Conservation (phyloP, 2,113 vertebrate species). For the Semnornis frantzii region DNA sequence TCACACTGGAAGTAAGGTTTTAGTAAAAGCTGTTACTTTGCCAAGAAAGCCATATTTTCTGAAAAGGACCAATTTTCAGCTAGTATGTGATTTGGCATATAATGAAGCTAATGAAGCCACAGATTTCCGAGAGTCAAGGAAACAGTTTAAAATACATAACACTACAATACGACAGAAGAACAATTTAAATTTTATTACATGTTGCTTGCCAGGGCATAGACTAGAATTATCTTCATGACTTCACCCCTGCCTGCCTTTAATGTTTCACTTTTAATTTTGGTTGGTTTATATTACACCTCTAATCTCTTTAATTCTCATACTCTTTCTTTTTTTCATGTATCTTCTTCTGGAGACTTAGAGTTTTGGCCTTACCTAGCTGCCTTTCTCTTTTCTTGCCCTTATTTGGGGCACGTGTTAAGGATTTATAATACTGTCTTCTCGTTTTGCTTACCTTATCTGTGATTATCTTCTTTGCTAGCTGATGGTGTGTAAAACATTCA, state of each 20-base stretch:
- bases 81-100: background rate
- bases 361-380: background rate
- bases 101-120: background rate
- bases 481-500: background rate
- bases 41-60: background rate
- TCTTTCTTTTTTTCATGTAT: fast-evolving
- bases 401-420: background rate
- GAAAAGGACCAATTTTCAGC: background rate
- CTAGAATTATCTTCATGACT: background rate
- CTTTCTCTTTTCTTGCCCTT: background rate
- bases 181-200: background rate
- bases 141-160: background rate
- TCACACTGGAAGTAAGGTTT: background rate
- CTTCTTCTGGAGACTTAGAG: background rate
- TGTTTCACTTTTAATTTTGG: background rate
- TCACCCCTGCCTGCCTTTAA: background rate
- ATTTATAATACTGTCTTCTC: background rate
- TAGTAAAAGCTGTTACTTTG: background rate
- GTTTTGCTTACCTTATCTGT: background rate
- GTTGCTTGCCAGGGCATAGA: background rate
- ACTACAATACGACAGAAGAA: background rate
- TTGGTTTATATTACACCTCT: background rate
- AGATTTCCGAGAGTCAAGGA: background rate
- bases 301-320: background rate
- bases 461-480: background rate